phyloP scores from a whole-genome alignment of 2,113 vertebrate genomes.

The Ahaetulla prasina region DNA sequence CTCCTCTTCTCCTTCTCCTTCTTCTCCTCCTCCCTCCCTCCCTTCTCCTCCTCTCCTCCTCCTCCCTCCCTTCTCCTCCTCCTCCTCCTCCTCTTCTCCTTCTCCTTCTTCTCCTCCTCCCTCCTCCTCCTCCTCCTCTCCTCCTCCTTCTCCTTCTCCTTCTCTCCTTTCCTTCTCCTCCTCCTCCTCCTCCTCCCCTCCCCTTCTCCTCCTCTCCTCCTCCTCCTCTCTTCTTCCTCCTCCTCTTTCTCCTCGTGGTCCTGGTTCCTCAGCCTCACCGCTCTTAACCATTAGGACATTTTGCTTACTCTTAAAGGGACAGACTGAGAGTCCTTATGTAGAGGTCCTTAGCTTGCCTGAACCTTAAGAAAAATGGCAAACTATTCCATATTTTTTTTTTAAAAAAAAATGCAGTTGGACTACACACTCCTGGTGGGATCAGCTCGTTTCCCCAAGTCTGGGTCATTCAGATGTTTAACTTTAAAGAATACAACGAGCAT shows the following conservation, averaged over 20 bases:
- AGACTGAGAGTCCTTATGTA: background rate
- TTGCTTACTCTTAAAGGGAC: background rate
- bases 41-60: no score
- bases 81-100: background rate
- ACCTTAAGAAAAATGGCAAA: background rate
- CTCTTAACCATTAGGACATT: background rate
- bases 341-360: background rate
- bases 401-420: background rate
- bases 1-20: no score
- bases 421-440: no score
- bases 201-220: no score
- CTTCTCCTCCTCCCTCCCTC: no score
- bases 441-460: background rate
- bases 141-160: rapidly evolving
- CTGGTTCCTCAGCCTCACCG: no score
- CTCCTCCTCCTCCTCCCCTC: no score
- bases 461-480: background rate
- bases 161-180: no score
- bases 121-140: no score
- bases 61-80: background rate
- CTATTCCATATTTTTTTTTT: background rate
- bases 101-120: no score
- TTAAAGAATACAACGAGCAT: conserved; percentile 49
- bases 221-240: rapidly evolving
- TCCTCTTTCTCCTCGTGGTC: no score